Evolutionary conservation across 2,888 invertebrate genomes (phyloP).

Genomic region (Abrostola triplasia): DNA sequence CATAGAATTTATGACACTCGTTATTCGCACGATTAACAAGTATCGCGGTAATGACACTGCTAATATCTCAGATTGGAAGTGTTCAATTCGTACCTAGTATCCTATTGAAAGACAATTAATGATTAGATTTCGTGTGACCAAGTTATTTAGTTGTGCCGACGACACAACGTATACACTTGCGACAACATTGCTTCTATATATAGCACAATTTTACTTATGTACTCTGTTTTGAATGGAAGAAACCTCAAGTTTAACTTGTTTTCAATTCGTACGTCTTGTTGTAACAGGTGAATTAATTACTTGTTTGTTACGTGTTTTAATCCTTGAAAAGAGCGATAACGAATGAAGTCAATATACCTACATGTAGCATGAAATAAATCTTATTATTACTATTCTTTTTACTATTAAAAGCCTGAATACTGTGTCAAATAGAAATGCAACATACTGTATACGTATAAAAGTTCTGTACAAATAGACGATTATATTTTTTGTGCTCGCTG

Average conservation of each 20-base stretch:
- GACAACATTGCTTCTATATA: conserved; percentile 46
- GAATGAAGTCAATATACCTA: conserved; percentile 4
- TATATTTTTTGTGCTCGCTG: conserved; percentile 73
- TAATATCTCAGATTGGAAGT: conserved; percentile 4
- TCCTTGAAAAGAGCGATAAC: conserved; percentile 16
- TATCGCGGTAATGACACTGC: not conserved
- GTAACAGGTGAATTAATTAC: conserved; percentile 18
- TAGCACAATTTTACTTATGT: conserved; percentile 27
- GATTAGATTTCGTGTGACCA: conserved; percentile 8
- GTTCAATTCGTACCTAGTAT: conserved; percentile 8
- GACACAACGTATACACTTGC: conserved; percentile 54
- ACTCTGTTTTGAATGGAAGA: not conserved
- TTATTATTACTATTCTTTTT: too few species aligned
- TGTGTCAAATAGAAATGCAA: conserved; percentile 19
- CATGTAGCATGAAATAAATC: not conserved
- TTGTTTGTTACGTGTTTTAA: conserved; percentile 4
- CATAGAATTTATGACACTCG: too few species aligned
- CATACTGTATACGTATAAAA: conserved; percentile 74
- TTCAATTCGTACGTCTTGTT: conserved; percentile 9
- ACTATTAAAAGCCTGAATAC: not conserved
- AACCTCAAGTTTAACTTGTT: conserved; percentile 8
- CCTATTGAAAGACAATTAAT: conserved; percentile 3
- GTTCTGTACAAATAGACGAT: conserved; percentile 73
- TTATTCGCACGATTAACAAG: too few species aligned
- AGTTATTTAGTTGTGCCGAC: conserved; percentile 31